Conservation (phyloP, 1,140 invertebrate genomes). For the Formica selysi region DNA sequence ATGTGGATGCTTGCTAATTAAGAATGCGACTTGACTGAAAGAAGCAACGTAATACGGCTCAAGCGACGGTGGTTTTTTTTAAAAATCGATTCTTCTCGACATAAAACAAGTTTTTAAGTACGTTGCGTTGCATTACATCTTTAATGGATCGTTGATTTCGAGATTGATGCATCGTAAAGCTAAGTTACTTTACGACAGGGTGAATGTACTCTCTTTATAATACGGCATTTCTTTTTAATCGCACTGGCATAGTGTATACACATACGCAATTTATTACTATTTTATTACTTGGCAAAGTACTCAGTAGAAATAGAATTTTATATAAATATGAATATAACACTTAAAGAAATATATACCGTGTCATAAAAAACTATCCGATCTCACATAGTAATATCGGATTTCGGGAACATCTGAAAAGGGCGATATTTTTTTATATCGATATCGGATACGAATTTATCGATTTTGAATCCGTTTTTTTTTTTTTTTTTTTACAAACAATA, state of each 20-base stretch:
- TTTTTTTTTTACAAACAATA: slow-evolving; percentile 12
- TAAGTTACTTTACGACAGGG: not conserved
- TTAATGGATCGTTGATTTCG: slow-evolving; percentile 1
- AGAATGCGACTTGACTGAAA: slow-evolving; percentile 28
- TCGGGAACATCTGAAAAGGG: not conserved
- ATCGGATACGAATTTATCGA: slow-evolving; percentile 26
- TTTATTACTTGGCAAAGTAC: slow-evolving; percentile 3
- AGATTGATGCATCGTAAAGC: not conserved
- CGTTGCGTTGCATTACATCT: not conserved
- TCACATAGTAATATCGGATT: not conserved
- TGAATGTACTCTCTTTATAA: not conserved
- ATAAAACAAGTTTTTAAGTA: not conserved
- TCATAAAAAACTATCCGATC: not conserved
- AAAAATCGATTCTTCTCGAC: not conserved
- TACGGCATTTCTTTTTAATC: not conserved
- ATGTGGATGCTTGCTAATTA: slow-evolving; percentile 55
- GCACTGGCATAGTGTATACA: not conserved
- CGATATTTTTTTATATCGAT: slow-evolving; percentile 19
- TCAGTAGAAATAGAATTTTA: not conserved
- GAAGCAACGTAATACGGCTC: slow-evolving; percentile 29
- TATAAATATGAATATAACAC: not conserved
- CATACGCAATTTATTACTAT: not conserved
- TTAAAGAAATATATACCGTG: not conserved
- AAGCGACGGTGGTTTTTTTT: not conserved
- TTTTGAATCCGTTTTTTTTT: slow-evolving; percentile 20